Evolutionary conservation across 1,140 invertebrate species (phyloP), one percentile per base, ranked within the genome.

Genomic region (Zaprionus africanus): DNA sequence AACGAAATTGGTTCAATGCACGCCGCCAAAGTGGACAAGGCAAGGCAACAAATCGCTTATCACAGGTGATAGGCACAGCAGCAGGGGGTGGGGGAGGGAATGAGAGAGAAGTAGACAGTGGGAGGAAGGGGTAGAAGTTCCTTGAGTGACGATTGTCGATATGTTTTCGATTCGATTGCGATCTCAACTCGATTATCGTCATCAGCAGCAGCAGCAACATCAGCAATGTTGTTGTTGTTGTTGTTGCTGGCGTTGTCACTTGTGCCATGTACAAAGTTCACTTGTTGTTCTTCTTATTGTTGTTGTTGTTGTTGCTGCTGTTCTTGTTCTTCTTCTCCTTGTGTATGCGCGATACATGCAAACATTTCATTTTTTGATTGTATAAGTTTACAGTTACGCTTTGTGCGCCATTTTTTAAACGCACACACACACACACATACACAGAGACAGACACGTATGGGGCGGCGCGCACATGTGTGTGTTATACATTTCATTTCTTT

Each of bases 321-420:
- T 72, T 66, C 58, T 36, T 75, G 15, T 69, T 56, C 12, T 61
- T 69, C 62, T 72, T 70, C 58, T 46, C 69, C 24, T 69, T 34
- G 31, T 70, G 58, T 63, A 66, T 67, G 51, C 61, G 62, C 63
- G 68, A 73, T 80, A 71, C 62, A 79, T 66, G 65, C 59, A 67
- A 56, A 65, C 57, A 65, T 62, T 64, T 34, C 31, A 34, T 34
- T 34, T 11, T 88, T 76, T 74, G 78, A 85, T 88, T 90, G 84
- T 88, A 88, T 88, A 88, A 88, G 84, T 88, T 86, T 78, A 82
- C 79, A 80, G 83, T 86, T 86, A 51, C 46, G 86, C 79, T 77
- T 85, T 81, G 76, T 88, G 81, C 85, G 84, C 85, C 85, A 90
- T 88, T 88, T 67, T 70, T 61, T 78, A 73, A 69, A 81, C 46